phyloP scores from a whole-genome alignment of 64 coral and sea anemone species.

The Montipora capricornis region DNA sequence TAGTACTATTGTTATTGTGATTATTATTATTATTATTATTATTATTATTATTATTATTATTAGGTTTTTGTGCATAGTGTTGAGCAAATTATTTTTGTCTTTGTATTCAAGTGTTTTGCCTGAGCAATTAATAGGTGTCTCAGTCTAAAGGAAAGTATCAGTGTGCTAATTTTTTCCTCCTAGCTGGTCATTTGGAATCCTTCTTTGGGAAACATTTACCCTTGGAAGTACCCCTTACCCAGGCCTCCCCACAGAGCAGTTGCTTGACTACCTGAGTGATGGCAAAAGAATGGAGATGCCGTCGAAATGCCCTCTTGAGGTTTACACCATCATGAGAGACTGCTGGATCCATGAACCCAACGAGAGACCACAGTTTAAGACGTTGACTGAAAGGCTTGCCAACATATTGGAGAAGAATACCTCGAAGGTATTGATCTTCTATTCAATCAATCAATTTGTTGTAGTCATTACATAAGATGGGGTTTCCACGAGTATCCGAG shows the following conservation, averaged over 20 bases:
- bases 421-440: conserved; percentile 32
- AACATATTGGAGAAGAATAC: conserved; percentile 66
- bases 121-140: too few species aligned
- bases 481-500: too few species aligned
- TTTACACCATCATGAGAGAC: conserved; percentile 74
- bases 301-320: conserved; percentile 50
- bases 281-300: conserved; percentile 69
- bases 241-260: conserved; percentile 61
- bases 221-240: conserved; percentile 69
- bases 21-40: too few species aligned
- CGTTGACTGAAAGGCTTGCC: conserved; percentile 34
- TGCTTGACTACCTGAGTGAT: conserved; percentile 66
- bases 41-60: too few species aligned
- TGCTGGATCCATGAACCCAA: conserved; percentile 50
- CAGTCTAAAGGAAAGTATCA: background rate
- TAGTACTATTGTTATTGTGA: too few species aligned
- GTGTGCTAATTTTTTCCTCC: background rate
- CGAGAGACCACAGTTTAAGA: conserved; percentile 30
- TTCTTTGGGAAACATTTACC: conserved; percentile 69
- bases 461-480: too few species aligned
- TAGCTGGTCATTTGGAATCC: conserved; percentile 75
- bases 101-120: too few species aligned
- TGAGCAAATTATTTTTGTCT: too few species aligned
- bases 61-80: too few species aligned
- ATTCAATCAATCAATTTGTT: too few species aligned